Evolutionary conservation across 2,113 vertebrate species (phyloP), one percentile per base, ranked within the genome.

Genomic region (Gambusia holbrooki): DNA sequence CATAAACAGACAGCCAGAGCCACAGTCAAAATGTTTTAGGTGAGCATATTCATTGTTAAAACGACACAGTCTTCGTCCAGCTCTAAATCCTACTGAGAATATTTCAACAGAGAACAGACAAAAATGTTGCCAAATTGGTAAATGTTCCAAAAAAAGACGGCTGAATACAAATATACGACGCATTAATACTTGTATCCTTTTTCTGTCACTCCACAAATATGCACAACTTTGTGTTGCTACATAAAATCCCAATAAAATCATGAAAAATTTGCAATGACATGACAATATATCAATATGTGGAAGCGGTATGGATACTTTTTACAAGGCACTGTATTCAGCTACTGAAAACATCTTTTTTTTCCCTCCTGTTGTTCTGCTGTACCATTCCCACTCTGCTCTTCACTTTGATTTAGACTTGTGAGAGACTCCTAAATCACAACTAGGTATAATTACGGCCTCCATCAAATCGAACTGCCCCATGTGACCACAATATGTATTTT

Each of bases 321-420:
- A n/a, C 9, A 58, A n/a, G 51, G 51, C 51, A 58, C 22, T 58
- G 51, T 72, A 73, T 29, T 74, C 74, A 37, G 64, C 54, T 48
- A 19, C 64, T 69, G 65, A 80, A 85, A 62, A 65, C 62, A 37
- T 35, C 63, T 40, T 42, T 45, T 65, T 65, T 13, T 13, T 27
- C 29, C 62, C 66, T 60, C 62, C 25, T 58, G 7, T 58, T 22
- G 5, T n/a, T 58, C 51, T 58, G 51, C 7, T 48, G 45, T 7
- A 48, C 1, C 45, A 48, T 48, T 48, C 15, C 45, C 19, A 25
- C 51, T 54, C n/a, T n/a, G 51, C 6, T 7, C 51, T 58, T 25
- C 5, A 58, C 10, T 58, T n/a, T 58, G 51, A n/a, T n/a, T 25
- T 8, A n/a, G 51, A 58, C 17, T 48, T 48, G 45, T 19, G 45